Conservation (phyloP, 1,140 invertebrate species). For the Macrobrachium nipponense region DNA sequence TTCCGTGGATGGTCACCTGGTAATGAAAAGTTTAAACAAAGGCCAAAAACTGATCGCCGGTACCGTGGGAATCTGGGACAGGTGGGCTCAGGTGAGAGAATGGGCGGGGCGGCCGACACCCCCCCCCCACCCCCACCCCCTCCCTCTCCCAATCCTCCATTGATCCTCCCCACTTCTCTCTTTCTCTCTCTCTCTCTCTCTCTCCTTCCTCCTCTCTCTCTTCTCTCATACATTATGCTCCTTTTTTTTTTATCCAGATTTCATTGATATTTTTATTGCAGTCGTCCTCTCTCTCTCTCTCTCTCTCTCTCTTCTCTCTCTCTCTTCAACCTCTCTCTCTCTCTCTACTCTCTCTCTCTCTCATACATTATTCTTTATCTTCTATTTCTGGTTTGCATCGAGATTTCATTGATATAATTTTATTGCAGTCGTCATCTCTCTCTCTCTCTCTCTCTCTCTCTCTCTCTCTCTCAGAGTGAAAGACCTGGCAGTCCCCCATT, state of each 20-base stretch:
- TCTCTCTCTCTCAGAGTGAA: neutral
- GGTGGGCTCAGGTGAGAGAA: neutral
- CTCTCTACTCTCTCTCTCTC: neutral
- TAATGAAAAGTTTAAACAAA: neutral
- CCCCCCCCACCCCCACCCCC: neutral
- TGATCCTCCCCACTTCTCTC: neutral
- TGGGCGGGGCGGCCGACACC: neutral
- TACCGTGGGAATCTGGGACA: neutral
- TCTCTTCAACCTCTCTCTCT: neutral
- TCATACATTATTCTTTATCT: neutral
- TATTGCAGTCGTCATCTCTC: neutral
- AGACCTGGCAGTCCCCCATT: too few relatives aligned
- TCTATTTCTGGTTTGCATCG: neutral
- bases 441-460: neutral
- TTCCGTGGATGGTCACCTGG: neutral
- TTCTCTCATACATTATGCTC: too few relatives aligned
- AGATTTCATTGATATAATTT: too few relatives aligned
- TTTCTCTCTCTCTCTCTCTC: conserved; percentile 37
- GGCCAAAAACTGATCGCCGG: neutral
- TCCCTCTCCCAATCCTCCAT: neutral
- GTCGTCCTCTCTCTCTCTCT: neutral
- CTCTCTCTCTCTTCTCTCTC: neutral
- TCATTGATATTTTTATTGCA: too few relatives aligned
- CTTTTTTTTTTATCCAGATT: neutral
- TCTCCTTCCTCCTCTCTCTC: neutral